A percentile compares a stretch with the other conserved stretches of the same genome.
Evolutionary conservation across 2,888 invertebrate genomes (phyloP).

Genomic region (Pterostichus niger): DNA sequence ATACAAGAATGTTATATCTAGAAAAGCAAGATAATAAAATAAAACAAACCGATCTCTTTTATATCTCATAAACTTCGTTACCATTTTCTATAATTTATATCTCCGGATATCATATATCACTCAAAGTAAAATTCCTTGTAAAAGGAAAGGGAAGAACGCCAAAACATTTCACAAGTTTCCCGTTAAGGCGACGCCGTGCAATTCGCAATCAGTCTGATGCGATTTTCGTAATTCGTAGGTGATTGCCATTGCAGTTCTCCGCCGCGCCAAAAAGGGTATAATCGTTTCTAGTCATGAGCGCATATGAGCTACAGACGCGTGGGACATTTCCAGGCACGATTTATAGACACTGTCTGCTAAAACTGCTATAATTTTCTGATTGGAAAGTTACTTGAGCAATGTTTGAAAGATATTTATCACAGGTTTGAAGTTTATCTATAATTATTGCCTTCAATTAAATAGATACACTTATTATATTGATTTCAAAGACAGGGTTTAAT

Average conservation of each 20-base stretch:
- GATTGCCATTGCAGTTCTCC: conserved; percentile 30
- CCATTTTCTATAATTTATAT: too few relatives aligned
- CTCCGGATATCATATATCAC: too few relatives aligned
- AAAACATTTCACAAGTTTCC: conserved; percentile 24
- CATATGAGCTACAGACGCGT: not conserved
- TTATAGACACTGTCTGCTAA: conserved; percentile 24
- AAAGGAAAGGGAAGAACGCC: conserved; percentile 42
- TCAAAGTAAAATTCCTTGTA: not conserved
- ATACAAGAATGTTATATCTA: too few relatives aligned
- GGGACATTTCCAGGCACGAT: conserved; percentile 43
- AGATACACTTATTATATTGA: too few relatives aligned
- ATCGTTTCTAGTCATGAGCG: not conserved
- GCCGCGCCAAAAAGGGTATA: conserved; percentile 45
- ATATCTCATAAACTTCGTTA: too few relatives aligned
- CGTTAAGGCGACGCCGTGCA: not conserved
- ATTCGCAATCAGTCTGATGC: conserved; percentile 24
- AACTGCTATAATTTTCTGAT: conserved; percentile 49
- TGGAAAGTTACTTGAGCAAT: conserved; percentile 48
- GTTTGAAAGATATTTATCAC: conserved; percentile 25
- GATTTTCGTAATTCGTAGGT: conserved; percentile 53
- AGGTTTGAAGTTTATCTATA: conserved; percentile 26
- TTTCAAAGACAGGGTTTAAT: too few relatives aligned
- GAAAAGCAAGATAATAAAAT: too few relatives aligned
- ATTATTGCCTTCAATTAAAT: conserved; percentile 7
- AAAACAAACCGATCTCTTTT: too few relatives aligned